Evolutionary conservation across 2,888 invertebrate species (phyloP).

Genomic region (Nomada ruficornis): DNA sequence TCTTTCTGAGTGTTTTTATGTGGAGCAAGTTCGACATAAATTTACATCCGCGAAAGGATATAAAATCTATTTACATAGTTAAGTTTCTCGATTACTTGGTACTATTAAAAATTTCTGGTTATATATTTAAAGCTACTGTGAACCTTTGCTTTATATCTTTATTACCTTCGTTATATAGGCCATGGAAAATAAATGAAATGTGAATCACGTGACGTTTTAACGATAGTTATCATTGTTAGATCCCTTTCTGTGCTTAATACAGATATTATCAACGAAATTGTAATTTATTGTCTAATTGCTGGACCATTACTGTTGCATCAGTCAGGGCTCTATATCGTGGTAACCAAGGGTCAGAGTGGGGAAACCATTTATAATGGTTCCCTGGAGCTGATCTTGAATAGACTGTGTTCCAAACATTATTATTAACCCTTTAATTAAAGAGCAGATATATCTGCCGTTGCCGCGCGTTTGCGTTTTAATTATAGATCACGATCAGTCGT

Average conservation of each 20-base stretch:
- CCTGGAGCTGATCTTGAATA: not conserved
- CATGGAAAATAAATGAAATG: not conserved
- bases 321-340: not conserved
- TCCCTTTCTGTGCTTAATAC: not conserved
- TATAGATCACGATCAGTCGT: constrained; percentile 4
- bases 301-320: constrained; percentile 19
- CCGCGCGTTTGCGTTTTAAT: constrained; percentile 18
- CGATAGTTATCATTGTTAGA: not conserved
- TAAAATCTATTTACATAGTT: too few species aligned
- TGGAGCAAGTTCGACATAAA: too few species aligned
- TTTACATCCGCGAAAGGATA: too few species aligned
- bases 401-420: not conserved
- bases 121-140: too few species aligned
- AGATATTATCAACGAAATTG: constrained; percentile 12
- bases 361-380: not conserved
- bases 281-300: constrained; percentile 28
- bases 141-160: too few species aligned
- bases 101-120: too few species aligned
- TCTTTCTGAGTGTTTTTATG: too few species aligned
- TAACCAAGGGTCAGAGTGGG: not conserved
- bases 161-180: not conserved
- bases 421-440: constrained; percentile 32
- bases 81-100: too few species aligned
- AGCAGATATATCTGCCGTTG: constrained; percentile 14
- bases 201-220: not conserved